Percentiles rank a stretch among this genome's conserved stretches.
phyloP scores from a whole-genome alignment of 2,113 vertebrate genomes.

The Pandion haliaetus region DNA sequence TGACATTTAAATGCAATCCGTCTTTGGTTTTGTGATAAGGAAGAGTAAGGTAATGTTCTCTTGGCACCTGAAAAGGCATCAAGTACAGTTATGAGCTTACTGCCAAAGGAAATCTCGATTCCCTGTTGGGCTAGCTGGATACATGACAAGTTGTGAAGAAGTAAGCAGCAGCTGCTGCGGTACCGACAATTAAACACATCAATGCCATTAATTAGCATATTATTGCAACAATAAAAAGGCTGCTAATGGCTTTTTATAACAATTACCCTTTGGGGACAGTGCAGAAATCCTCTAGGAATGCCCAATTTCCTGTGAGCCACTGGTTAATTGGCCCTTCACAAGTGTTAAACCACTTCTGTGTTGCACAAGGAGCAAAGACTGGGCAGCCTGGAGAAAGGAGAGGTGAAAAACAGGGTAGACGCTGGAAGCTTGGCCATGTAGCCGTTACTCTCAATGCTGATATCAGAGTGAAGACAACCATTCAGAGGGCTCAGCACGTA shows the following conservation, averaged over 20 bases:
- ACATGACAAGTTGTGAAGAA: neutral
- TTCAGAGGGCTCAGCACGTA: neutral
- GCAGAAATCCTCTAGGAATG: constrained; percentile 35
- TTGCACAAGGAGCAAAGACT: neutral
- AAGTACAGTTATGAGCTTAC: neutral
- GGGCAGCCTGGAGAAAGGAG: neutral
- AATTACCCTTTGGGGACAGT: neutral
- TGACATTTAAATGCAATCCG: neutral
- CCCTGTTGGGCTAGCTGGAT: neutral
- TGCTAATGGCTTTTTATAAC: constrained; percentile 34
- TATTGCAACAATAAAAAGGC: constrained; percentile 22
- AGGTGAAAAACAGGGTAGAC: neutral
- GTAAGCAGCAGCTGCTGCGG: neutral
- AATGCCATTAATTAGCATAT: constrained; percentile 2
- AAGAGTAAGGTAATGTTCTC: neutral
- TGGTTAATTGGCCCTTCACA: neutral
- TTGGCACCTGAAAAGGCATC: neutral
- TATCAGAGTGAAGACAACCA: neutral
- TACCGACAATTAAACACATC: constrained; percentile 12
- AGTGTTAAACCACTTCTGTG: neutral
- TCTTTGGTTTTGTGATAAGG: neutral
- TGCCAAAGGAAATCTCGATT: neutral
- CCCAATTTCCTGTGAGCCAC: constrained; percentile 36
- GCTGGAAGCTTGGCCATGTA: neutral
- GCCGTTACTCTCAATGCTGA: neutral